These are phyloP conservation scores for Planococcus citri DNA, from an alignment of 1,140 invertebrate species.

Conservation along the genomic window DNA sequence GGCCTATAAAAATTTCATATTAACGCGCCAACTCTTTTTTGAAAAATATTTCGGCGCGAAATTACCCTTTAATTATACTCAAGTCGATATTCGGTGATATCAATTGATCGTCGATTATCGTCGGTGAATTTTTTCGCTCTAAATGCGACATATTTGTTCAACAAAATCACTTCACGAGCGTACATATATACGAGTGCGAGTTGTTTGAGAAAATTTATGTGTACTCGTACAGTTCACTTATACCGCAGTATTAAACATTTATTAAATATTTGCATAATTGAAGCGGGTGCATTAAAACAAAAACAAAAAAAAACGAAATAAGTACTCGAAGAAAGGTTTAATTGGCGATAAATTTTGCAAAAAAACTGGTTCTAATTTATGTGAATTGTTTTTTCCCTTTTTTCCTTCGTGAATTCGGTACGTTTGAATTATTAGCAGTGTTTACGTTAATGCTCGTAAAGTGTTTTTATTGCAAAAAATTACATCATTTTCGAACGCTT, in stretches of 20 bases:
- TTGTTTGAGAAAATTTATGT: too few species aligned
- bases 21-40: too few species aligned
- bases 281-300: neutral
- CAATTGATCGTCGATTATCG: too few species aligned
- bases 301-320: neutral
- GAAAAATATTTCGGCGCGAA: too few species aligned
- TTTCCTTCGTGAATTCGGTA: neutral
- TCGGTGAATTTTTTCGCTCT: too few species aligned
- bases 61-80: too few species aligned
- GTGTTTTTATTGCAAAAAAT: neutral
- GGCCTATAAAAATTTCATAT: too few species aligned
- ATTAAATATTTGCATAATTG: neutral
- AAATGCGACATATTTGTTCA: too few species aligned
- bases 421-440: neutral
- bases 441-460: neutral
- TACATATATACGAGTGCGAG: too few species aligned
- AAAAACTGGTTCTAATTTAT: conserved; percentile 6
- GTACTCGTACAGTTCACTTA: too few species aligned
- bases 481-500: conserved; percentile 2
- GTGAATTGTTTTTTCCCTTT: neutral
- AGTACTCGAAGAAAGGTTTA: neutral
- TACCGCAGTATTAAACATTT: neutral
- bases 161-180: too few species aligned
- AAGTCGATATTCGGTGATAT: too few species aligned
- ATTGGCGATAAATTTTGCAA: neutral